Evolutionary conservation across 1,140 invertebrate genomes (phyloP).

Genomic region (Adoxophyes honmai): DNA sequence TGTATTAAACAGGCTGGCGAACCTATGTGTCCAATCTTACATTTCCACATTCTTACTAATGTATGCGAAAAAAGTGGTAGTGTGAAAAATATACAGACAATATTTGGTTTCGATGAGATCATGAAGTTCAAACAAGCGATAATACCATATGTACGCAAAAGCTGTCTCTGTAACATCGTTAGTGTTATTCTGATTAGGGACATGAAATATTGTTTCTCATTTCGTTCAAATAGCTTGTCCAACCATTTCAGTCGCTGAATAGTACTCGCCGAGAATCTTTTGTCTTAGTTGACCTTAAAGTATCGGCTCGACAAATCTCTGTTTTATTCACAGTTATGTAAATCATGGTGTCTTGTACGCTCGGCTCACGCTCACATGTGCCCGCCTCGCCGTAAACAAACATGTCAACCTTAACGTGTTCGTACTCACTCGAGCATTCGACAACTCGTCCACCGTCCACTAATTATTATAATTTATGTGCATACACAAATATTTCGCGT

Average conservation of each 20-base stretch:
- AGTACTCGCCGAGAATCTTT: too few species aligned
- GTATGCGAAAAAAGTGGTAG: background rate
- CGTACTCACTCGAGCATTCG: background rate
- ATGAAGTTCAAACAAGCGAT: slow-evolving; percentile 8
- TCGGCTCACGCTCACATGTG: background rate
- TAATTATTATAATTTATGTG: slow-evolving; percentile 10
- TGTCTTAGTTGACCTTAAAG: too few species aligned
- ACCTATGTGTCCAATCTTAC: background rate
- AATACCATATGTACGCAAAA: background rate
- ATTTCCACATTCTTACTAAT: background rate
- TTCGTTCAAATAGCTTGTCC: background rate
- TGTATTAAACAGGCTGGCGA: background rate
- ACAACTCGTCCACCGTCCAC: slow-evolving; percentile 1
- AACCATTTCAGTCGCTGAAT: background rate
- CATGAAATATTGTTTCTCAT: background rate
- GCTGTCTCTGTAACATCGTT: too few species aligned
- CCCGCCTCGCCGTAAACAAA: background rate
- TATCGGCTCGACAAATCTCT: background rate
- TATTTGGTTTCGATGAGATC: slow-evolving; percentile 15
- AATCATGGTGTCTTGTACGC: background rate
- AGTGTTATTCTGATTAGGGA: background rate
- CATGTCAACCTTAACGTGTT: background rate
- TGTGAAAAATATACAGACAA: slow-evolving; percentile 6
- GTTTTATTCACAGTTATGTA: background rate
- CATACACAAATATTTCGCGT: slow-evolving; percentile 8